Conservation (phyloP, 2,113 vertebrate genomes). For the Sinocyclocheilus anshuiensis region DNA sequence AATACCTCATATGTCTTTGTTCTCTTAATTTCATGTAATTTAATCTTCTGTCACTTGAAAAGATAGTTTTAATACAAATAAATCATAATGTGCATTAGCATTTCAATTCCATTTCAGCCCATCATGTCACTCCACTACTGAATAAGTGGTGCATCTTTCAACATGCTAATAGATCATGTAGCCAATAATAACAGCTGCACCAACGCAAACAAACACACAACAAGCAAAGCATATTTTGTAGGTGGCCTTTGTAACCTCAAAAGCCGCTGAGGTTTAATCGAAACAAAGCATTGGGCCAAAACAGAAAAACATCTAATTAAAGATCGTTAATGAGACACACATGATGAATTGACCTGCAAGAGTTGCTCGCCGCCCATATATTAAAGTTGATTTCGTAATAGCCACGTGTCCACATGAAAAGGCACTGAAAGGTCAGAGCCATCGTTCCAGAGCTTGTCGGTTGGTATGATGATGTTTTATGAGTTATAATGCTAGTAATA, state of each 20-base stretch:
- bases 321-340: slow-evolving; percentile 28
- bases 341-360: slow-evolving; percentile 21
- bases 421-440: slow-evolving; percentile 16
- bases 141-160: background rate
- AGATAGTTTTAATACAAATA: background rate
- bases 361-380: background rate
- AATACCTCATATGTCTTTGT: background rate
- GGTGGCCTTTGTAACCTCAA: slow-evolving; percentile 28
- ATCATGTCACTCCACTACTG: background rate
- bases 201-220: slow-evolving; percentile 13
- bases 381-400: slow-evolving; percentile 30
- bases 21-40: background rate
- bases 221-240: slow-evolving; percentile 5
- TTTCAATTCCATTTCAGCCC: background rate
- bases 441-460: background rate
- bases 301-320: slow-evolving; percentile 34
- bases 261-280: background rate
- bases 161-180: background rate
- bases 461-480: background rate
- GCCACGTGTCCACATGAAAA: slow-evolving; percentile 21
- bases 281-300: slow-evolving; percentile 34
- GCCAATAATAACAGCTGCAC: background rate
- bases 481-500: slow-evolving; percentile 49
- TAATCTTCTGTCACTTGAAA: background rate
- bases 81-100: background rate